A percentile compares a stretch with the other conserved stretches of the same genome.
Evolutionary conservation across 2,113 vertebrate species (phyloP).

Genomic region (Tachysurus fulvidraco): DNA sequence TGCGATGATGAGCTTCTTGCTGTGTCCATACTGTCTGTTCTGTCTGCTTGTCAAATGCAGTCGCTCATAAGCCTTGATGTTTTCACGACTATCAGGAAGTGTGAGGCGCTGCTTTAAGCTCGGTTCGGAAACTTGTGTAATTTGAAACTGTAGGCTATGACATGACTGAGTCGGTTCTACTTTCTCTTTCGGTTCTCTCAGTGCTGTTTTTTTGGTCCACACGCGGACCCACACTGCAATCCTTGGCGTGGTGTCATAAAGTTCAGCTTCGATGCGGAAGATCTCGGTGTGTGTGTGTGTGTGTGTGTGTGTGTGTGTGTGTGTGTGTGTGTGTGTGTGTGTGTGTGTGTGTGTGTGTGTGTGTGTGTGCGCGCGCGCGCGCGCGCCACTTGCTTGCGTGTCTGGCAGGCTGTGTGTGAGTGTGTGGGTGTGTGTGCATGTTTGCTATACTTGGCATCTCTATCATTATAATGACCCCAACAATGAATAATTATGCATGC

Average conservation of each 20-base stretch:
- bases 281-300: background rate
- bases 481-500: background rate
- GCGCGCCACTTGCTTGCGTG: too few relatives aligned
- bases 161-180: background rate
- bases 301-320: background rate
- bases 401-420: too few relatives aligned
- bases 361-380: background rate
- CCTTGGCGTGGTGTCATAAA: background rate
- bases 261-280: background rate
- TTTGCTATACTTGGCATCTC: background rate
- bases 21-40: background rate
- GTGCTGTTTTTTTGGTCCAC: too few relatives aligned
- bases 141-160: background rate
- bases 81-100: slow-evolving; percentile 14
- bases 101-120: background rate
- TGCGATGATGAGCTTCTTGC: background rate
- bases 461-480: background rate
- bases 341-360: background rate
- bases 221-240: background rate
- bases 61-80: background rate
- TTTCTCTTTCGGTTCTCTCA: slow-evolving; percentile 37
- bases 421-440: too few relatives aligned
- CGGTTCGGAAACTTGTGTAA: background rate
- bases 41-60: background rate
- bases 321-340: background rate